phyloP scores from a whole-genome alignment of 2,113 vertebrate genomes.

The Colistium nudipinnis region DNA sequence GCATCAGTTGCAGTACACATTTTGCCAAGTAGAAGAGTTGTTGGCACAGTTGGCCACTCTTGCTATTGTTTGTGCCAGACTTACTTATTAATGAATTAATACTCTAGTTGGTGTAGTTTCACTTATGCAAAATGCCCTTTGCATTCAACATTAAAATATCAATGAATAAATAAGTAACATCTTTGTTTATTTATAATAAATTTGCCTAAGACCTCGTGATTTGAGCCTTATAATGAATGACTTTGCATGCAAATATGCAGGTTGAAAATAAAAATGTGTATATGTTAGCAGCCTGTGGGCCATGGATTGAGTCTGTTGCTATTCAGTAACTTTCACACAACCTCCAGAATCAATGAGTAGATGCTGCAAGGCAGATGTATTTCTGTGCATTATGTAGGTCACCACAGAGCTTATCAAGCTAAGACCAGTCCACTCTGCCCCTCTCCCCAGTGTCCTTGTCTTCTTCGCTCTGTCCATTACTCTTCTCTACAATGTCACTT shows the following conservation, averaged over 20 bases:
- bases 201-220: too few relatives aligned
- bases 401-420: constrained; percentile 56
- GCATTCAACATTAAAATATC: too few relatives aligned
- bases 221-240: too few relatives aligned
- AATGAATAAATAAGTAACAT: not conserved
- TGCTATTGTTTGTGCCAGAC: not conserved
- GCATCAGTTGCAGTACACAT: not conserved
- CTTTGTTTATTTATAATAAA: too few relatives aligned
- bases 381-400: constrained; percentile 52
- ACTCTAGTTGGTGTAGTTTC: not conserved
- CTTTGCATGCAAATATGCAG: too few relatives aligned
- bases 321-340: constrained; percentile 9
- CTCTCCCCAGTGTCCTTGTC: constrained; percentile 29
- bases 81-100: not conserved
- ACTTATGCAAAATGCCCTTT: not conserved
- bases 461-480: constrained; percentile 9
- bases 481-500: constrained; percentile 7
- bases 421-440: constrained; percentile 36
- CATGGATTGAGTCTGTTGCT: not conserved
- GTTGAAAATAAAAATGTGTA: constrained; percentile 11
- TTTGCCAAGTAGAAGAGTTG: too few relatives aligned
- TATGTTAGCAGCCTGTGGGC: not conserved
- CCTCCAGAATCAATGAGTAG: constrained; percentile 16
- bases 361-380: constrained; percentile 36
- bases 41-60: too few relatives aligned